phyloP scores from a whole-genome alignment of 2,888 invertebrate species.

The Zaprionus lineosus region DNA sequence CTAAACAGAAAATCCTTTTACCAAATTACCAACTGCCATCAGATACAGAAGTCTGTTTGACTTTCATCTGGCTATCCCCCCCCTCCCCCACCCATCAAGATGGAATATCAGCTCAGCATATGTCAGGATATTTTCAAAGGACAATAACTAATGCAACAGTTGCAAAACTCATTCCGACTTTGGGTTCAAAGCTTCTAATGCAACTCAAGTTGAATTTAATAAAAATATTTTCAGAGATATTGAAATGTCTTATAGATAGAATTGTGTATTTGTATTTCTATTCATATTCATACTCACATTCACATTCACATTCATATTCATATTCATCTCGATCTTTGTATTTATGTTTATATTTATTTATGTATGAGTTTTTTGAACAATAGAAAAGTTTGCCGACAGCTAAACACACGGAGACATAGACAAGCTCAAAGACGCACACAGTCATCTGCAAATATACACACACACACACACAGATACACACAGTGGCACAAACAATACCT shows the following conservation, averaged over 20 bases:
- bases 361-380: conserved; percentile 50
- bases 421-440: background rate
- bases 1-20: conserved; percentile 41
- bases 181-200: conserved; percentile 14
- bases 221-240: conserved; percentile 30
- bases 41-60: conserved; percentile 2
- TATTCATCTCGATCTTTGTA: conserved; percentile 3
- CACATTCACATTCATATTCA: conserved; percentile 1
- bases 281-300: conserved; percentile 2
- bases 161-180: background rate
- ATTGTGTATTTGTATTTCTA: background rate
- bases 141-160: conserved; percentile 10
- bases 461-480: background rate
- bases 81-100: too few species aligned
- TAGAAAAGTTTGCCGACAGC: conserved; percentile 64
- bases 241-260: too few species aligned
- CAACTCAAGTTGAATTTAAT: conserved; percentile 36
- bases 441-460: too few species aligned
- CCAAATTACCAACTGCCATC: conserved; percentile 18
- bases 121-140: background rate
- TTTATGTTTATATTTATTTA: conserved; percentile 48
- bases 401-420: conserved; percentile 37
- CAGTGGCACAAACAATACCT: conserved; percentile 18
- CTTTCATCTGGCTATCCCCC: too few species aligned
- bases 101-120: too few species aligned